Conservation (phyloP, 2,797 vertebrate species). For the Ptychadena robeensis region DNA sequence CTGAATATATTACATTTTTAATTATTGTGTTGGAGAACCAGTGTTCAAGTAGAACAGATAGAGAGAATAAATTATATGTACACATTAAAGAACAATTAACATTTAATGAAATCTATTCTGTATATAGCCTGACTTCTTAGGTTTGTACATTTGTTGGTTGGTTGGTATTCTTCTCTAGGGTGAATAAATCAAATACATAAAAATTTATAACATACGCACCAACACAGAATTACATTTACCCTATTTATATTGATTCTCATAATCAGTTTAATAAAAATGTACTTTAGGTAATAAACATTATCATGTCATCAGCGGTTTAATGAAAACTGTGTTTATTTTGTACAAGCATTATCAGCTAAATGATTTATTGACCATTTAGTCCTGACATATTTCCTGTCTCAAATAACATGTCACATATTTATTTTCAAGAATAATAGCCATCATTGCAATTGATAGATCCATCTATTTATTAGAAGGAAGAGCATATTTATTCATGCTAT, state of each 20-base stretch:
- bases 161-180: background rate
- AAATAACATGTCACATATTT: slow-evolving; percentile 73
- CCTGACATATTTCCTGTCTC: slow-evolving; percentile 73
- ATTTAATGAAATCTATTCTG: too few species aligned
- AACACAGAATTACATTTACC: background rate
- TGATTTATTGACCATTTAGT: slow-evolving; percentile 76
- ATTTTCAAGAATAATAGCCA: slow-evolving; percentile 75
- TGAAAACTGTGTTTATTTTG: slow-evolving; percentile 68
- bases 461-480: slow-evolving; percentile 62
- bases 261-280: slow-evolving; percentile 14
- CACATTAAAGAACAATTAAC: too few species aligned
- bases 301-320: slow-evolving; percentile 68
- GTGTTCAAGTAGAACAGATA: too few species aligned
- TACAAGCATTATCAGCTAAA: slow-evolving; percentile 67
- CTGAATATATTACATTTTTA: too few species aligned
- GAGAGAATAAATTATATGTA: too few species aligned
- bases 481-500: slow-evolving; percentile 75
- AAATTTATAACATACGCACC: background rate
- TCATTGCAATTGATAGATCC: slow-evolving; percentile 76
- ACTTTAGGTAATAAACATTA: background rate
- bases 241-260: background rate
- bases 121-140: too few species aligned
- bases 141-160: background rate
- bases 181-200: background rate
- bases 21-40: too few species aligned